phyloP scores from a whole-genome alignment of 1,140 invertebrate species.

The Lucilia sericata region DNA sequence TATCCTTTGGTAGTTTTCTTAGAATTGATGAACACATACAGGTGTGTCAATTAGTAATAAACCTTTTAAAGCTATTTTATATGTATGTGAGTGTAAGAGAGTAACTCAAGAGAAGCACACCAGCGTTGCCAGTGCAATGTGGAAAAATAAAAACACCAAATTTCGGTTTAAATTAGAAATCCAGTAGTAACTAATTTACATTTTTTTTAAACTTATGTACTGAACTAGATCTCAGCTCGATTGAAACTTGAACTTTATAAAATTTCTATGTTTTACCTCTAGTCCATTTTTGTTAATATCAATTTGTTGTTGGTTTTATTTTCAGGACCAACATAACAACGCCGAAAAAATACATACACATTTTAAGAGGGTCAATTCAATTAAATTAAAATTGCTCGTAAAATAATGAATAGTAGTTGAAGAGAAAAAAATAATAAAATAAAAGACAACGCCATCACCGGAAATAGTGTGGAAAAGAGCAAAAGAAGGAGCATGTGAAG shows the following conservation, averaged over 20 bases:
- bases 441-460: background rate
- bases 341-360: background rate
- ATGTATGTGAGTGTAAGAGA: no score
- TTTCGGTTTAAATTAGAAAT: no score
- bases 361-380: constrained; percentile 20
- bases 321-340: background rate
- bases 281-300: constrained; percentile 15
- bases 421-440: background rate
- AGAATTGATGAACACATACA: background rate
- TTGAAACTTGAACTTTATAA: no score
- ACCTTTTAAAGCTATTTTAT: background rate
- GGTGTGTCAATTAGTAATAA: constrained; percentile 36
- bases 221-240: no score
- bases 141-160: no score
- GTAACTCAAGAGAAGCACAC: no score
- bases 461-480: background rate
- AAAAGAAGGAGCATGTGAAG: background rate
- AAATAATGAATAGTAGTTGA: background rate
- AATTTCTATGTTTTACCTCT: background rate
- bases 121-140: no score
- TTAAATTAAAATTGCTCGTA: constrained; percentile 16
- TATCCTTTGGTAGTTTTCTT: no score
- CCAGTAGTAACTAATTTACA: no score
- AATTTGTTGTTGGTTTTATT: background rate
- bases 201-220: no score